These are phyloP conservation scores for Zaprionus camerounensis DNA, from an alignment of 1,140 invertebrate genomes.

Conservation along the genomic window DNA sequence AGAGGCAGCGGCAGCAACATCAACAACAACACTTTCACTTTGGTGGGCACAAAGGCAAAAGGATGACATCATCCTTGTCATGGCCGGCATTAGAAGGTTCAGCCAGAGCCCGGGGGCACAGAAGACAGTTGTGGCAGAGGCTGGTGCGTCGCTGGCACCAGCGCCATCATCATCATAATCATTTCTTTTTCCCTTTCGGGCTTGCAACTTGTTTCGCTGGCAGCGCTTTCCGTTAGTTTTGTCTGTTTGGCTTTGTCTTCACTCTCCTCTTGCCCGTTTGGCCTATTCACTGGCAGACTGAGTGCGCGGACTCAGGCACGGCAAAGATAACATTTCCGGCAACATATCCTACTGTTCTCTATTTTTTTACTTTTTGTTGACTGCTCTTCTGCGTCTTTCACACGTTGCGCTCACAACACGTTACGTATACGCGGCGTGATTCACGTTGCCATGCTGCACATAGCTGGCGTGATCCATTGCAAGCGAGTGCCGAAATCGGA, in stretches of 20 bases:
- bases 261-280: slow-evolving; percentile 20
- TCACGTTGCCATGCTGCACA: slow-evolving; percentile 33
- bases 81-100: slow-evolving; percentile 20
- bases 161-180: slow-evolving; percentile 57
- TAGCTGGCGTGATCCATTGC: slow-evolving; percentile 50
- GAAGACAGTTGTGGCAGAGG: slow-evolving; percentile 7
- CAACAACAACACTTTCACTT: slow-evolving; percentile 73
- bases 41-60: slow-evolving; percentile 41
- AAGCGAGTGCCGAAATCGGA: slow-evolving; percentile 58
- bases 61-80: slow-evolving; percentile 67
- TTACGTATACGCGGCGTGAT: slow-evolving; percentile 29
- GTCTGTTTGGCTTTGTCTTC: slow-evolving; percentile 17
- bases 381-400: slow-evolving; percentile 13
- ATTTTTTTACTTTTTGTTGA: slow-evolving; percentile 9
- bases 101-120: slow-evolving; percentile 13
- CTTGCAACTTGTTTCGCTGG: slow-evolving; percentile 26
- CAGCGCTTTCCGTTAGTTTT: slow-evolving; percentile 23
- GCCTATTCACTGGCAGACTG: slow-evolving; percentile 42
- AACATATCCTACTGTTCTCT: slow-evolving; percentile 52
- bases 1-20: not conserved
- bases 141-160: slow-evolving; percentile 31
- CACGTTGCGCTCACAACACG: slow-evolving; percentile 5
- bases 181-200: slow-evolving; percentile 34
- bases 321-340: slow-evolving; percentile 55
- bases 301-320: slow-evolving; percentile 13